Conservation (phyloP, 2,888 invertebrate species). For the Chalcis sispes region DNA sequence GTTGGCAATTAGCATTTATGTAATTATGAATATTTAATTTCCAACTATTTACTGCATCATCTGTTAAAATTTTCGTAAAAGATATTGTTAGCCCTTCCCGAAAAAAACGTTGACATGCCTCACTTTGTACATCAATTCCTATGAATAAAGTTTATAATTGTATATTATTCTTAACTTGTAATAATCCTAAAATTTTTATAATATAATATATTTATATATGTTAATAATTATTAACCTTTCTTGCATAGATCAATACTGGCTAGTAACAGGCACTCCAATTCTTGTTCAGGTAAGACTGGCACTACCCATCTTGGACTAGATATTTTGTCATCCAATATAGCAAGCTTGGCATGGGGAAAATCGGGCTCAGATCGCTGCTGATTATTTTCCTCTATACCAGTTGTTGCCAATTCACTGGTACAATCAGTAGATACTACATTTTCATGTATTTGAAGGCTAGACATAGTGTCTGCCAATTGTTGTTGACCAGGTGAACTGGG, state of each 20-base stretch:
- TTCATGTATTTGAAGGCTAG: conserved; percentile 72
- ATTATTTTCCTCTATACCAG: conserved; percentile 68
- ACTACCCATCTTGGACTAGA: conserved; percentile 98
- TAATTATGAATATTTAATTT: conserved; percentile 97
- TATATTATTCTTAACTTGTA: not conserved
- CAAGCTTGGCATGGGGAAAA: conserved; percentile 92
- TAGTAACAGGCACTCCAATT: conserved; percentile 92
- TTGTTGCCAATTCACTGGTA: conserved; percentile 65
- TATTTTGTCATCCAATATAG: conserved; percentile 95
- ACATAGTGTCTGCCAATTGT: conserved; percentile 72
- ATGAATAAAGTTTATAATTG: conserved; percentile 59
- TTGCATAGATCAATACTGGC: conserved; percentile 91
- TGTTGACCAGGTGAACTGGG: conserved; percentile 73
- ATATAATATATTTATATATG: not conserved
- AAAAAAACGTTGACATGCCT: conserved; percentile 95
- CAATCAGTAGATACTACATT: conserved; percentile 71
- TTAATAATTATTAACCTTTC: conserved; percentile 79
- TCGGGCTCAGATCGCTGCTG: conserved; percentile 79
- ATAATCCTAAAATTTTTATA: not conserved
- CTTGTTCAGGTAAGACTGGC: conserved; percentile 97
- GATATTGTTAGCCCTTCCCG: conserved; percentile 95
- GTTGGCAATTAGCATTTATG: conserved; percentile 94
- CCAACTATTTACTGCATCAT: conserved; percentile 98
- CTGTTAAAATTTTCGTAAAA: conserved; percentile 96
- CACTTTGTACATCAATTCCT: conserved; percentile 92